phyloP scores from a whole-genome alignment of 1,140 invertebrate genomes.

The Neodiprion virginianus region DNA sequence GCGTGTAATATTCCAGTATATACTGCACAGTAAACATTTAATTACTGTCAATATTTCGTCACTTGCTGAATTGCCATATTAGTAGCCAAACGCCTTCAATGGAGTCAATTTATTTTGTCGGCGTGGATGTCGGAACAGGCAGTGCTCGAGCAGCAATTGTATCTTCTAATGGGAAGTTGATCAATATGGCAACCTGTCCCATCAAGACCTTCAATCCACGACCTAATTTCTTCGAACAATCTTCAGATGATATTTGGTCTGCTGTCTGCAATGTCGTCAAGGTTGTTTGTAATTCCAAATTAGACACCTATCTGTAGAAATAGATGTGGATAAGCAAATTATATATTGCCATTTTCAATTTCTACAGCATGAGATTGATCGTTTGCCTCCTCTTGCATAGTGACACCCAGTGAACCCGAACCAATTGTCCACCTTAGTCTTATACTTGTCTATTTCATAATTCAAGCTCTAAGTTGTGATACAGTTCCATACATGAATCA shows the following conservation, averaged over 20 bases:
- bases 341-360: background rate
- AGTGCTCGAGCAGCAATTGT: slow-evolving; percentile 87
- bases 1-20: too few relatives aligned
- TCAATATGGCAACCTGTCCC: slow-evolving; percentile 67
- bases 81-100: background rate
- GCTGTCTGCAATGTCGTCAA: slow-evolving; percentile 72
- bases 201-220: slow-evolving; percentile 82
- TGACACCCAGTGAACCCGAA: too few relatives aligned
- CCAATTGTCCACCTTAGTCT: too few relatives aligned
- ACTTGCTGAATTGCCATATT: too few relatives aligned
- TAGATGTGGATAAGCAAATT: too few relatives aligned
- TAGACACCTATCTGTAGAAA: too few relatives aligned
- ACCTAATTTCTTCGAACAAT: slow-evolving; percentile 88
- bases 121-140: slow-evolving; percentile 93
- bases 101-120: slow-evolving; percentile 74
- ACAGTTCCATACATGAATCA: too few relatives aligned
- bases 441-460: too few relatives aligned
- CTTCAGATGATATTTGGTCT: slow-evolving; percentile 89
- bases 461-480: too few relatives aligned
- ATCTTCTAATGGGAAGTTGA: slow-evolving; percentile 69
- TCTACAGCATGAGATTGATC: background rate
- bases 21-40: too few relatives aligned
- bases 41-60: too few relatives aligned
- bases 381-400: background rate
- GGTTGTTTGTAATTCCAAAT: slow-evolving; percentile 58